These are phyloP conservation scores for Saturnia japonica DNA, from an alignment of 2,888 invertebrate genomes.

Conservation along the genomic window DNA sequence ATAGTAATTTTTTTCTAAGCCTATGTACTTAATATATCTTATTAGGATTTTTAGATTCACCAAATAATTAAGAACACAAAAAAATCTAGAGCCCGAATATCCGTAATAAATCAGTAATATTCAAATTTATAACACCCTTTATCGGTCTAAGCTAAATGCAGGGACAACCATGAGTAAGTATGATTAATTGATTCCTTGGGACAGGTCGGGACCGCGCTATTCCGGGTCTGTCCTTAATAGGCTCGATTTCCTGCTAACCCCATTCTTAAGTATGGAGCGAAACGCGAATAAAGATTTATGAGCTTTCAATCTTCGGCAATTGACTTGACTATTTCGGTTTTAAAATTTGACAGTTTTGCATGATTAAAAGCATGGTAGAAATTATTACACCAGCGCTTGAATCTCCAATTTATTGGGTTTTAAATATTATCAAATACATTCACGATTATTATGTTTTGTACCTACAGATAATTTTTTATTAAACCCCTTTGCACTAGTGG, in stretches of 20 bases:
- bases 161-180: slow-evolving; percentile 55
- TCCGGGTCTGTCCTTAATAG: slow-evolving; percentile 43
- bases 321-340: slow-evolving; percentile 7
- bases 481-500: too few relatives aligned
- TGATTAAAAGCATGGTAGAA: neutral
- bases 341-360: neutral
- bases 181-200: slow-evolving; percentile 68
- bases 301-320: slow-evolving; percentile 15
- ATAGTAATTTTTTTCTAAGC: too few relatives aligned
- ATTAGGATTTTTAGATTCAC: neutral
- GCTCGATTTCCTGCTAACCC: slow-evolving; percentile 34
- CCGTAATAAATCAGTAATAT: neutral
- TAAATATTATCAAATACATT: too few relatives aligned
- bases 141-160: slow-evolving; percentile 35
- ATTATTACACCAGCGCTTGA: neutral
- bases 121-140: slow-evolving; percentile 38
- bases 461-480: too few relatives aligned
- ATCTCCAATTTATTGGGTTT: too few relatives aligned
- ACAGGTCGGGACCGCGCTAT: slow-evolving; percentile 55
- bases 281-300: slow-evolving; percentile 18
- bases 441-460: too few relatives aligned
- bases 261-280: slow-evolving; percentile 23
- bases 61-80: neutral
- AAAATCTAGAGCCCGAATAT: neutral
- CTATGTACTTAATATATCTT: too few relatives aligned